phyloP scores from a whole-genome alignment of 2,113 vertebrate genomes.

The Coryphaenoides rupestris region DNA sequence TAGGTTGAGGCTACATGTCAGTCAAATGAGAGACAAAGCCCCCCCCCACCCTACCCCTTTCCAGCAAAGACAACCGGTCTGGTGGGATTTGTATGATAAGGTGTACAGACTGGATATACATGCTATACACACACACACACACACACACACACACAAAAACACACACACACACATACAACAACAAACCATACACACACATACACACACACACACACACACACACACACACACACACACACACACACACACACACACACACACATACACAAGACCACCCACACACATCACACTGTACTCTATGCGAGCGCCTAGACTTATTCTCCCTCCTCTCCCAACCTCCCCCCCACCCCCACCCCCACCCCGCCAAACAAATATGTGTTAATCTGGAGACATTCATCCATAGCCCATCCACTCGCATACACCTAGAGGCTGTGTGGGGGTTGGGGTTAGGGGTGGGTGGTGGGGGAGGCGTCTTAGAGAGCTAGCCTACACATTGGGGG shows the following conservation, averaged over 20 bases:
- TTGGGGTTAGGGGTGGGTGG: too few species aligned
- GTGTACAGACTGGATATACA: slow-evolving; percentile 21
- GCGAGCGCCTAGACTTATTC: slow-evolving; percentile 55
- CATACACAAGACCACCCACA: slow-evolving; percentile 5
- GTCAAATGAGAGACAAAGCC: slow-evolving; percentile 46
- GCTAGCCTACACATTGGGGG: slow-evolving; percentile 55
- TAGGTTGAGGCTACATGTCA: background rate
- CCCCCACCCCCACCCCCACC: slow-evolving; percentile 26
- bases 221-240: slow-evolving; percentile 18
- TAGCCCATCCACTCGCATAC: slow-evolving; percentile 15
- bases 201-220: slow-evolving; percentile 12
- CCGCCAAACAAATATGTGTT: slow-evolving; percentile 31
- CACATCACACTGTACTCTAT: slow-evolving; percentile 51
- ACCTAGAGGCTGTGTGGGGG: slow-evolving; percentile 25
- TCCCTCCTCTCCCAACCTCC: too few species aligned
- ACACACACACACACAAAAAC: slow-evolving; percentile 13
- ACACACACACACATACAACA: slow-evolving; percentile 8
- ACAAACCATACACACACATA: slow-evolving; percentile 11
- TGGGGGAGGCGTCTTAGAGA: too few species aligned
- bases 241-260: slow-evolving; percentile 8
- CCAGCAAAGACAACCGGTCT: too few species aligned
- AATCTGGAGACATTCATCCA: slow-evolving; percentile 35
- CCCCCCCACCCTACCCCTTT: slow-evolving; percentile 16
- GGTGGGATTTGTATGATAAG: slow-evolving; percentile 18
- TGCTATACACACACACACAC: slow-evolving; percentile 13